A percentile compares a stretch with the other conserved stretches of the same genome.
Evolutionary conservation across 2,113 vertebrate genomes (phyloP).

Genomic region (Gyps fulvus): DNA sequence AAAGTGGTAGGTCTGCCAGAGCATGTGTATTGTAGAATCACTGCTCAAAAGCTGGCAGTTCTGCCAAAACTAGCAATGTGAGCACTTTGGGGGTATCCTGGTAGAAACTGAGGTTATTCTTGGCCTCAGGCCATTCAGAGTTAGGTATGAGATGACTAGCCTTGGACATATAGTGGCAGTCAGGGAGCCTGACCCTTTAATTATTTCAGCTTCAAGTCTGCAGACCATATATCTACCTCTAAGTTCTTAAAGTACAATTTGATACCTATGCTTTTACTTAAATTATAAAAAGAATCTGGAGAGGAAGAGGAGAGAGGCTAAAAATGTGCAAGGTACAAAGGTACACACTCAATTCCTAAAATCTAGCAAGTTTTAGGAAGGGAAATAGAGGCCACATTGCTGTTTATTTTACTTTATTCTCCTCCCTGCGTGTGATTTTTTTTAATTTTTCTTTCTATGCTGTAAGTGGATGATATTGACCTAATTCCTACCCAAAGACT

Average conservation of each 20-base stretch:
- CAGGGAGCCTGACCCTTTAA: background rate
- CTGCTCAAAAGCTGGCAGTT: background rate
- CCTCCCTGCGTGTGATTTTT: background rate
- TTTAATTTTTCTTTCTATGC: fast-evolving
- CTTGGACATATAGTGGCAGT: background rate
- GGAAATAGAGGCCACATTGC: background rate
- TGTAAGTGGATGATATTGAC: background rate
- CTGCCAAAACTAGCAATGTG: background rate
- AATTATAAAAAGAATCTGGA: background rate
- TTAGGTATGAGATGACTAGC: background rate
- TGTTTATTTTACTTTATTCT: background rate
- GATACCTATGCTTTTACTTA: background rate
- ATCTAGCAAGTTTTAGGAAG: background rate
- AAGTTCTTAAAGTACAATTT: background rate
- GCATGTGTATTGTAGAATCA: background rate
- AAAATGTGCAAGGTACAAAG: background rate
- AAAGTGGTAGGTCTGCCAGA: background rate
- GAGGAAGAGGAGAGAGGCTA: background rate
- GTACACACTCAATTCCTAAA: background rate
- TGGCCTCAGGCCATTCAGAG: background rate
- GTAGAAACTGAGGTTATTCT: background rate
- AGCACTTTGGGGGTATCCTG: background rate
- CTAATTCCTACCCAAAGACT: background rate
- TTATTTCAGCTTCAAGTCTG: background rate
- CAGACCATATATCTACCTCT: background rate